Evolutionary conservation across 2,888 invertebrate genomes (phyloP), one percentile per base, ranked within the genome.

Genomic region (Steinernema hermaphroditum): DNA sequence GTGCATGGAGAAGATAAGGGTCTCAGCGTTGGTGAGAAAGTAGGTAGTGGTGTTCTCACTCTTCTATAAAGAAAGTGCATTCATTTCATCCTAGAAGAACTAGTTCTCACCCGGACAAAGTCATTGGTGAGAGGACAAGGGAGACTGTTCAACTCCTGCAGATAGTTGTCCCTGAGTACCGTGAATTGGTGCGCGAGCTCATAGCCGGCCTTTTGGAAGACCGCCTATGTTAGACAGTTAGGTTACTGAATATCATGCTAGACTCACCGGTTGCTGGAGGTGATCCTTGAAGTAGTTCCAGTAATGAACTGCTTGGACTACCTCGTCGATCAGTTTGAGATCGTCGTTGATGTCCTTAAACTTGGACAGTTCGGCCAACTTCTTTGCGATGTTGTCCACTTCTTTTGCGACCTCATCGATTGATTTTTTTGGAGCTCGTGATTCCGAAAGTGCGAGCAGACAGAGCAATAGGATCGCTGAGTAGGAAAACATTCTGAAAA

Each of bases 21-120:
- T 14, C 9, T 62, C 62, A 6, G 62, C 62, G 62, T 62, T 62
- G 14, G 27, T 29, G 14, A 62, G 62, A 16, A 22, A 62, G 62
- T 29, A 62, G 32, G 32, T 62, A 14, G 62, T 62, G 16, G 62
- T 62, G 32, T 62, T 62, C 19, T 62, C 62, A 29, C 62, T 62
- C 32, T 62, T 62, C 62, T 62, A 34, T 32, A 29, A 8, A 37
- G 37, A 37, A 12, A 37, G 37, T 12, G 4, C 37, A 37, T 37
- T 37, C 4, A 37, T 12, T 37, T 12, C 37, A 32, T 4, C 16
- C 6, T 62, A 14, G 29, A 12, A 4, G 2, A 27, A 32, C 6
- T 12, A 16, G 9, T 12, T 12, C 62, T 32, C 32, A 62, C 62
- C 14, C 62, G 2, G n/a, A 19, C 32, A 32, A 62, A 62, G n/a